These are phyloP conservation scores for Luidia sarsii DNA, from an alignment of 53 echinoderm and acorn worm species.

Conservation along the genomic window DNA sequence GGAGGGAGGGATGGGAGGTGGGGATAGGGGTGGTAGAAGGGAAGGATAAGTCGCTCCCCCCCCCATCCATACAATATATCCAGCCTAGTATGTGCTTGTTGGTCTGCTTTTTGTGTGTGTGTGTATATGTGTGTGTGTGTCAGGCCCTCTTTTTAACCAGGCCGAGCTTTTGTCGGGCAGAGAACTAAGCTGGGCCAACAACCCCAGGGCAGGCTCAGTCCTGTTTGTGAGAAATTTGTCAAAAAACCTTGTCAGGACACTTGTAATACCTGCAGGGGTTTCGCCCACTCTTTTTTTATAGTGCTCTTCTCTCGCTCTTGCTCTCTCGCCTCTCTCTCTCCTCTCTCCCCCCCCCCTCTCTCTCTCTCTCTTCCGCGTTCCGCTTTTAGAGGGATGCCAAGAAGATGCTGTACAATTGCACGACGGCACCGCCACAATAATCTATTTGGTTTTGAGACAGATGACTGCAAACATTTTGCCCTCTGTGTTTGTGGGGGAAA, in stretches of 20 bases:
- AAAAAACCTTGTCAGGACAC: constrained; percentile 44
- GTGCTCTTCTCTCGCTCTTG: constrained; percentile 46
- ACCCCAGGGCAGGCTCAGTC: constrained; percentile 49
- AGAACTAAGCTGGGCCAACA: constrained; percentile 53
- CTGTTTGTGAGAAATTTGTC: constrained; percentile 7
- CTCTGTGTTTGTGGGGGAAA: constrained; percentile 13
- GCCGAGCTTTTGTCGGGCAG: constrained; percentile 18
- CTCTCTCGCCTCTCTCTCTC: too few relatives aligned
- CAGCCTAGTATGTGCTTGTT: constrained; percentile 26
- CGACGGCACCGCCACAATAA: background rate
- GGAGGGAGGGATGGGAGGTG: too few relatives aligned
- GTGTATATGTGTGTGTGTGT: too few relatives aligned
- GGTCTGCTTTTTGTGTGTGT: background rate
- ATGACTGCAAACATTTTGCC: constrained; percentile 25
- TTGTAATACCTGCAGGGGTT: constrained; percentile 8
- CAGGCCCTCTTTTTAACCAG: constrained; percentile 35
- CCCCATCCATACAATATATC: constrained; percentile 4
- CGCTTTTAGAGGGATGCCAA: constrained; percentile 9
- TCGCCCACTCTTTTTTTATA: constrained; percentile 13
- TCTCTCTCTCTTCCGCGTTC: constrained; percentile 10
- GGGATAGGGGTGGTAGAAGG: too few relatives aligned
- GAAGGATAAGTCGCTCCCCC: too few relatives aligned
- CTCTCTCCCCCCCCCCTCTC: constrained; percentile 31
- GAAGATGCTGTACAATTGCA: constrained; percentile 16
- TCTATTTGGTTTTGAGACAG: constrained; percentile 30